Base-by-base conservation (phyloP, 2,113 vertebrate species). In the Sinocyclocheilus rhinocerous region DNA sequence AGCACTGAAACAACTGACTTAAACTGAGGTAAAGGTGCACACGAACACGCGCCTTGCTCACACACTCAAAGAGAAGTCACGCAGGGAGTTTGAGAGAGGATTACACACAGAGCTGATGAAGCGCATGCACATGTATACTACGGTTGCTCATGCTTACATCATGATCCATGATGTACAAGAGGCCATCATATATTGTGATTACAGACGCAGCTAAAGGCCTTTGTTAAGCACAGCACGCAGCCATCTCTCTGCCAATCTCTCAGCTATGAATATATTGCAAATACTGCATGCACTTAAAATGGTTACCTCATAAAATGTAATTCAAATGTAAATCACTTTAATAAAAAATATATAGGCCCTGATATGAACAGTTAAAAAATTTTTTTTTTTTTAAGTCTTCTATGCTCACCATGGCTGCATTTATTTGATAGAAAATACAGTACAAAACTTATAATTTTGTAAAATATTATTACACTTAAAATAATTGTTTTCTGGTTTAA, bases 1-100 rank as follows among this genome's bases (percentile, higher is more conserved):
- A 73, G 76, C 84, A 76, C 73, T 55, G 22, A 48, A 88, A 76
- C 81, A 79, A 55, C 70, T 65, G 73, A 79, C 87, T 85, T 76
- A 36, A 50, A 82, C 22, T 61, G 77, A 84, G 57, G 45, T 39
- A 69, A 48, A 67, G 75, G 73, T 78, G 59, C 26, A 73, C 75
- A 77, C 13, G 61, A 33, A 55, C 8, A n/a, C 24, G 8, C 6
- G 8, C 6, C 26, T 59, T 33, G 42, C 50, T 72, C 50, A 70
- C 73, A 79, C 81, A 77, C 65, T 15, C 70, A 39, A 81, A 72
- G 70, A 73, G 36, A 18, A 24, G 15, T 48, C 59, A 16, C n/a
- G 1, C 4, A 15, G 22, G 39, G 33, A 45, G 22, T 55, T 22
- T 29, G 48, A 83, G 24, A 52, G 39, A 52, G 39, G 29, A 75